Evolutionary conservation across 1,140 invertebrate species (phyloP).

Genomic region (Hesperophylax magnus): DNA sequence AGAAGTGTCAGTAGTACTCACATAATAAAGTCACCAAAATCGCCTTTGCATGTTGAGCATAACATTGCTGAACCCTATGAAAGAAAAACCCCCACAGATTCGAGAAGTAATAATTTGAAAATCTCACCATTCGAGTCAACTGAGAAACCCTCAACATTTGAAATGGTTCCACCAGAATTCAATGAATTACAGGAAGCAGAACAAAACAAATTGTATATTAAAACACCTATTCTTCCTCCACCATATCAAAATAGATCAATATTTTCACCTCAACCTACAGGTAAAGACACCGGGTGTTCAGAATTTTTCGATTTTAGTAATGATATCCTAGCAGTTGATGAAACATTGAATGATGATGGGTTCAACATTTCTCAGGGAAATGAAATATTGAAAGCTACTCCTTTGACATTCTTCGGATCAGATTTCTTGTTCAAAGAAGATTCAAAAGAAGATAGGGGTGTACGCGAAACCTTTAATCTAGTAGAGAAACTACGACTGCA

Average conservation of each 20-base stretch:
- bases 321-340: slow-evolving; percentile 76
- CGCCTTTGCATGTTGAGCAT: slow-evolving; percentile 66
- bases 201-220: slow-evolving; percentile 48
- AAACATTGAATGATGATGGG: slow-evolving; percentile 74
- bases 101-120: slow-evolving; percentile 64
- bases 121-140: slow-evolving; percentile 65
- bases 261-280: slow-evolving; percentile 78
- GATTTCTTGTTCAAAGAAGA: slow-evolving; percentile 81
- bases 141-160: slow-evolving; percentile 54
- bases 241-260: slow-evolving; percentile 74
- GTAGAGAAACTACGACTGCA: slow-evolving; percentile 83
- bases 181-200: slow-evolving; percentile 47
- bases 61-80: slow-evolving; percentile 52
- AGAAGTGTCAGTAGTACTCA: slow-evolving; percentile 30
- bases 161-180: slow-evolving; percentile 47
- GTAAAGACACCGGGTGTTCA: slow-evolving; percentile 74
- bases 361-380: slow-evolving; percentile 75
- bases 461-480: slow-evolving; percentile 82
- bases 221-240: slow-evolving; percentile 44
- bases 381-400: slow-evolving; percentile 70
- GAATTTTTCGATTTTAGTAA: slow-evolving; percentile 79
- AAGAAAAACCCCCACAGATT: slow-evolving; percentile 42
- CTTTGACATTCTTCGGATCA: slow-evolving; percentile 74
- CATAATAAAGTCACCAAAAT: slow-evolving; percentile 64
- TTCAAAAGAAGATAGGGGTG: slow-evolving; percentile 76